phyloP scores from a whole-genome alignment of 2,888 invertebrate genomes.

The Ligdia adustata region DNA sequence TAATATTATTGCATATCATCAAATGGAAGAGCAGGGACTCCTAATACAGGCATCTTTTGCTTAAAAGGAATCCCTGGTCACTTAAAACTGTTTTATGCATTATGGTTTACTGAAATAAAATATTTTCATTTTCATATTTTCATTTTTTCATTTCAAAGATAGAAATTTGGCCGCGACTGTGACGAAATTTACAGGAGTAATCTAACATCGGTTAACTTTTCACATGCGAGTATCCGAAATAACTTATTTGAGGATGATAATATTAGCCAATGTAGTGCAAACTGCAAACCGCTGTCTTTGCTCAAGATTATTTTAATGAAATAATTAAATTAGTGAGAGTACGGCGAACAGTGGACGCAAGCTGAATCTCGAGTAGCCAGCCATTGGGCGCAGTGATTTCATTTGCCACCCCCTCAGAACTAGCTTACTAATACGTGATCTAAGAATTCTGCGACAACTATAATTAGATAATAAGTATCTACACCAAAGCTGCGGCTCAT shows the following conservation, averaged over 20 bases:
- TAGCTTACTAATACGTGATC: conserved; percentile 40
- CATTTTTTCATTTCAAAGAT: too few species aligned
- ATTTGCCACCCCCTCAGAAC: conserved; percentile 49
- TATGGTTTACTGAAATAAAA: too few species aligned
- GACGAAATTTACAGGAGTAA: conserved; percentile 28
- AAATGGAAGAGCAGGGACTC: too few species aligned
- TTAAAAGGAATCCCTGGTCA: too few species aligned
- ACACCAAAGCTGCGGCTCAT: conserved; percentile 34
- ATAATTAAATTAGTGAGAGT: conserved; percentile 70
- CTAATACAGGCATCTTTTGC: too few species aligned
- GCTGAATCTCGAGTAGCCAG: conserved; percentile 63
- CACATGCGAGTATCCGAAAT: conserved; percentile 38
- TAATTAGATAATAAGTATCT: conserved; percentile 19
- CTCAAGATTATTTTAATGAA: conserved; percentile 72
- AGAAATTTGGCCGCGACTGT: conserved; percentile 14
- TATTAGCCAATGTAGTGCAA: conserved; percentile 55
- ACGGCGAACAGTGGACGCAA: conserved; percentile 64
- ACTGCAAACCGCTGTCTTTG: conserved; percentile 59
- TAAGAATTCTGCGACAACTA: conserved; percentile 15
- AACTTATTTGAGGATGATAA: conserved; percentile 51
- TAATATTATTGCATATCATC: too few species aligned
- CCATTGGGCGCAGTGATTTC: conserved; percentile 55
- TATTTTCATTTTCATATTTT: too few species aligned
- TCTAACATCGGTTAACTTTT: conserved; percentile 40
- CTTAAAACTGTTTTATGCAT: too few species aligned